A percentile compares a stretch with the other conserved stretches of the same genome.
These are phyloP conservation scores for Drosophila eohydei DNA, from an alignment of 2,888 invertebrate species.

Conservation along the genomic window DNA sequence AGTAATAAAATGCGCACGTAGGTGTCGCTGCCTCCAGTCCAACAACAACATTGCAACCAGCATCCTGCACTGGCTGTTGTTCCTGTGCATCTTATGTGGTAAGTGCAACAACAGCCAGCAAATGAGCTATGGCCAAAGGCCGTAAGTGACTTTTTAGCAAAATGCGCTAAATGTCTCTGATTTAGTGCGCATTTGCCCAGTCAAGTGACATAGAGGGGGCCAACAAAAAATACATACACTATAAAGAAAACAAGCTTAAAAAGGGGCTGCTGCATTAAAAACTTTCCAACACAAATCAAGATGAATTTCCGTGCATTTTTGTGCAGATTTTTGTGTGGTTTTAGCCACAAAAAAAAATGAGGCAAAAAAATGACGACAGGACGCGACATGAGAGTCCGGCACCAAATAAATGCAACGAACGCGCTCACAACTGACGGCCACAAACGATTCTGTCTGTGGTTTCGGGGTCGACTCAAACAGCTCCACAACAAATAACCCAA, in stretches of 20 bases:
- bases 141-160: constrained; percentile 70
- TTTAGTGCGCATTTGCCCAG: constrained; percentile 48
- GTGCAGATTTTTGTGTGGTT: constrained; percentile 66
- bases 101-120: constrained; percentile 52
- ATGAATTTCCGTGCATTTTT: constrained; percentile 77
- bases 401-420: constrained; percentile 46
- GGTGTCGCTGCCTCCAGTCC: constrained; percentile 49
- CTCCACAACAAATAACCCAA: constrained; percentile 38
- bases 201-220: constrained; percentile 49
- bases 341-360: constrained; percentile 18
- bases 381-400: constrained; percentile 30
- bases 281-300: constrained; percentile 69
- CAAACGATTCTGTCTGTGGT: constrained; percentile 40
- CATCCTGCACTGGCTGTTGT: constrained; percentile 54
- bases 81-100: constrained; percentile 63
- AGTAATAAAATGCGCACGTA: constrained; percentile 49
- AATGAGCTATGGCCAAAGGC: constrained; percentile 61
- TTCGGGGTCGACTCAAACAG: constrained; percentile 42
- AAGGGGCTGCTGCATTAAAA: constrained; percentile 45
- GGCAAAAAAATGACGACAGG: constrained; percentile 28
- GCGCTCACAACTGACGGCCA: constrained; percentile 22
- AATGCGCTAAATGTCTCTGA: constrained; percentile 73
- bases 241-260: constrained; percentile 10
- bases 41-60: constrained; percentile 31
- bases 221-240: constrained; percentile 3